Evolutionary conservation across 92 coral and sea anemone genomes (phyloP).

Genomic region (Paragorgia papillata): DNA sequence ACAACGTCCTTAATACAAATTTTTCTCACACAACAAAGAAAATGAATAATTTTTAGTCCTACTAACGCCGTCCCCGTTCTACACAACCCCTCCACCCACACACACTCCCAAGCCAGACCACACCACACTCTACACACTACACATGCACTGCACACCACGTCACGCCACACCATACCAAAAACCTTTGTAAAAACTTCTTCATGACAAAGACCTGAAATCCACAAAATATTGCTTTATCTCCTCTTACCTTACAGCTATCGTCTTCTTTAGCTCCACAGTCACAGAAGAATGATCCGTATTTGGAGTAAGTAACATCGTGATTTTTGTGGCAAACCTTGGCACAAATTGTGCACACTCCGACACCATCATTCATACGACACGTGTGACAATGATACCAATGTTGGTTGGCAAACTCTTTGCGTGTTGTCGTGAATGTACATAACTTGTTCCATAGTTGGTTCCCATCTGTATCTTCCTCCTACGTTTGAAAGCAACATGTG

Average conservation of each 20-base stretch:
- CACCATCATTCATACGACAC: conserved; percentile 98
- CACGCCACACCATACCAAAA: neutral
- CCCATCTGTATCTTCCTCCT: conserved; percentile 88
- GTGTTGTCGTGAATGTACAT: conserved; percentile 95
- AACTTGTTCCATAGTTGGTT: conserved; percentile 80
- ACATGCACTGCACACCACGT: too few relatives aligned
- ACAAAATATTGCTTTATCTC: too few relatives aligned
- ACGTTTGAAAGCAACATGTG: neutral
- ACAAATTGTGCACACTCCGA: conserved; percentile 95
- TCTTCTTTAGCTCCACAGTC: conserved; percentile 99
- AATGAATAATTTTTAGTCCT: too few relatives aligned
- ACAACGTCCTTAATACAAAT: too few relatives aligned
- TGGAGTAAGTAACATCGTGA: conserved; percentile 93
- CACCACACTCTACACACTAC: too few relatives aligned
- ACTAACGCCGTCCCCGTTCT: too few relatives aligned
- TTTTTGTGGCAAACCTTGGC: conserved; percentile 99
- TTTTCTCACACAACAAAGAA: too few relatives aligned
- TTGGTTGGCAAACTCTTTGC: conserved; percentile 97
- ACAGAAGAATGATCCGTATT: conserved; percentile 97
- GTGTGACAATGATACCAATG: conserved; percentile 99
- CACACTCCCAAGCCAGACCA: too few relatives aligned
- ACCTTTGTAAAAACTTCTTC: neutral
- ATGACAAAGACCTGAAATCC: too few relatives aligned
- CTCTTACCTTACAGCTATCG: conserved; percentile 87
- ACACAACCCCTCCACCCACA: too few relatives aligned